These are phyloP conservation scores for Hetaerina americana DNA, from an alignment of 1,140 invertebrate genomes.

Conservation along the genomic window DNA sequence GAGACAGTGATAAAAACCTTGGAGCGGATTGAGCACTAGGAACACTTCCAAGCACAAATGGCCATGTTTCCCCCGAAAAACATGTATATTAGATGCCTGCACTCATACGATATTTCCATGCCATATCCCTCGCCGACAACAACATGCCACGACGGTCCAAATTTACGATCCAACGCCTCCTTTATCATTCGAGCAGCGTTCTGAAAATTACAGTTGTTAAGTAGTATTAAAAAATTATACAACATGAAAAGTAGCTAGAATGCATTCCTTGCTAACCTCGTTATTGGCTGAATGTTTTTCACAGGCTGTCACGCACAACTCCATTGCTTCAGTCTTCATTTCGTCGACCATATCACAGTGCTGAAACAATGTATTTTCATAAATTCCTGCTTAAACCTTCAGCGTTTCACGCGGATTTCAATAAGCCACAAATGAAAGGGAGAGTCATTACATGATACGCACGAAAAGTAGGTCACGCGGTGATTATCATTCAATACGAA, in stretches of 20 bases:
- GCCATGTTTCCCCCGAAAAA: conserved; percentile 84
- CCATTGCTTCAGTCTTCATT: conserved; percentile 76
- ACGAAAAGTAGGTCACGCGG: not conserved
- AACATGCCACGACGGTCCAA: conserved; percentile 83
- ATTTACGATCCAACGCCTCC: conserved; percentile 88
- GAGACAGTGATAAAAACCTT: no score
- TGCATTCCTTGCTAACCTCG: conserved; percentile 38
- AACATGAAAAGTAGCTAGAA: not conserved
- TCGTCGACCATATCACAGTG: conserved; percentile 83
- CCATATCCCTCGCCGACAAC: conserved; percentile 87
- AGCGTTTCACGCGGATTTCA: conserved; percentile 8
- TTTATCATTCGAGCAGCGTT: conserved; percentile 77
- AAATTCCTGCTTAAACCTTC: conserved; percentile 20
- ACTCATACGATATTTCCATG: conserved; percentile 85
- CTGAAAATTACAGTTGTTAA: conserved; percentile 30
- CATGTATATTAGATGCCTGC: conserved; percentile 79
- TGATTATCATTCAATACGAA: not conserved
- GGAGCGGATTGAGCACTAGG: conserved; percentile 25
- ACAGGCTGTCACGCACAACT: conserved; percentile 78
- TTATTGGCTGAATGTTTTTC: conserved; percentile 80
- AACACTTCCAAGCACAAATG: conserved; percentile 84
- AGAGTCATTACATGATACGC: not conserved
- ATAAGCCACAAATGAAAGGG: conserved; percentile 17
- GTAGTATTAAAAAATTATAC: conserved; percentile 4
- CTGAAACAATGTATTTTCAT: conserved; percentile 32